Base-by-base conservation (phyloP, 1,140 invertebrate genomes). In the Diachasma alloeum region DNA sequence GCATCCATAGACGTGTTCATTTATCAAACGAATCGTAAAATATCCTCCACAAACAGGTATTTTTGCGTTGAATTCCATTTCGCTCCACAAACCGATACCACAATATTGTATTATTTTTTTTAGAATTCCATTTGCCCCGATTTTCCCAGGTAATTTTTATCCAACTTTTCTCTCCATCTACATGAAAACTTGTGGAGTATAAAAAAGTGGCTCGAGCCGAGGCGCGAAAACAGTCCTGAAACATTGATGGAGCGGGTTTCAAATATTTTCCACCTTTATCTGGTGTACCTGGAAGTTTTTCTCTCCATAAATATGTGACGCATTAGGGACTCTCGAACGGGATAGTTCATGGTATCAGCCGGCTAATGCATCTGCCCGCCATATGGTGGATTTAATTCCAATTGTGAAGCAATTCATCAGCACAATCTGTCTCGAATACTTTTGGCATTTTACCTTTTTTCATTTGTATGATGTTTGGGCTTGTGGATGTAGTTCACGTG, bases 311-410 rank as follows among this genome's bases (percentile, higher is more conserved):
- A 67, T 37, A 24, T 63, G 59, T 59, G 39, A 22, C 72, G 17
- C 31, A 59, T 13, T 17, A 37, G 24, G 37, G 46, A 44, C 26
- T 36, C 46, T 73, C 36, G 71, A 56, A 37, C 22, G 4, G 31
- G 24, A 15, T 26, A 15, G 22, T 26, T 63, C 19, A 63, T 26
- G 59, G 59, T 26, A 63, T 63, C 59, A 63, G 22, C 5, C 4
- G 15, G 15, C 59, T 63, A 63, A 53, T 63, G 59, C 59, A 63
- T 63, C 19, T 63, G 59, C 22, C 59, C 15, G 59, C 59, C 59
- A 63, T 63, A 63, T 63, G 59, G 59, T 53, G 9, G 10, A 70
- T 15, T 53, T 72, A 10, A 74, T 74, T n/a, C 22, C 19, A 74
- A 53, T 39, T 63, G 17, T 26, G 24, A 4, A 26, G 59, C 24